Percentiles rank a stretch among this genome's conserved stretches.
Conservation (phyloP, 2,113 vertebrate species). For the Phodopus roborovskii region DNA sequence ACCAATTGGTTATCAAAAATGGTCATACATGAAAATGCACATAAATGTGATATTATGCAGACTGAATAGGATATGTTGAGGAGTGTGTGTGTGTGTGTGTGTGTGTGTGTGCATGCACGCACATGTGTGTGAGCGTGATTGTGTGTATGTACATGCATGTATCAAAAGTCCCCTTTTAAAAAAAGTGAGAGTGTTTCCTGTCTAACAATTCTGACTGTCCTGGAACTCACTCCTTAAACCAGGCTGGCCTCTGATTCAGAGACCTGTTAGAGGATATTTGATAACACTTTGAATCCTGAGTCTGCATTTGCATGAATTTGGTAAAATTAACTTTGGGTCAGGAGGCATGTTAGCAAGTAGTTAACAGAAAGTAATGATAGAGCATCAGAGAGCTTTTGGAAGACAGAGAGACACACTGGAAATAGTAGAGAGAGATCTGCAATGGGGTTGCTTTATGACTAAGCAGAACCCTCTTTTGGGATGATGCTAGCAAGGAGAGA, state of each 20-base stretch:
- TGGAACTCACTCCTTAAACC: background rate
- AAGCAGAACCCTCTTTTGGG: background rate
- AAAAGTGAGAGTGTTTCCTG: background rate
- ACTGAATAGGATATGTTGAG: background rate
- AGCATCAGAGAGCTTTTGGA: background rate
- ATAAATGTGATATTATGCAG: background rate
- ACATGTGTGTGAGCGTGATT: background rate
- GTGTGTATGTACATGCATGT: background rate
- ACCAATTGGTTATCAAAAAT: background rate
- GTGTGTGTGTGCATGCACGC: background rate
- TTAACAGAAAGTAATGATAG: background rate
- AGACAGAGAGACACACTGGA: background rate
- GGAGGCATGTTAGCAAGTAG: background rate
- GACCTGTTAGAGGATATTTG: background rate
- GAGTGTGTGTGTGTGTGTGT: background rate
- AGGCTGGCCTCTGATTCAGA: background rate
- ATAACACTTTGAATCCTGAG: background rate
- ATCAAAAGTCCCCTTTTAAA: too few species aligned
- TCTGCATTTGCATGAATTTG: background rate
- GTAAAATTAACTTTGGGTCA: background rate
- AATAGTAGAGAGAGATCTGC: background rate
- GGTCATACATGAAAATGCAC: background rate
- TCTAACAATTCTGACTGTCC: background rate
- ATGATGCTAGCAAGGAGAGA: background rate
- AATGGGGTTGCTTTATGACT: background rate